A percentile compares a stretch with the other conserved stretches of the same genome.
Evolutionary conservation across 2,113 vertebrate species (phyloP).

Genomic region (Harpagus bidentatus): DNA sequence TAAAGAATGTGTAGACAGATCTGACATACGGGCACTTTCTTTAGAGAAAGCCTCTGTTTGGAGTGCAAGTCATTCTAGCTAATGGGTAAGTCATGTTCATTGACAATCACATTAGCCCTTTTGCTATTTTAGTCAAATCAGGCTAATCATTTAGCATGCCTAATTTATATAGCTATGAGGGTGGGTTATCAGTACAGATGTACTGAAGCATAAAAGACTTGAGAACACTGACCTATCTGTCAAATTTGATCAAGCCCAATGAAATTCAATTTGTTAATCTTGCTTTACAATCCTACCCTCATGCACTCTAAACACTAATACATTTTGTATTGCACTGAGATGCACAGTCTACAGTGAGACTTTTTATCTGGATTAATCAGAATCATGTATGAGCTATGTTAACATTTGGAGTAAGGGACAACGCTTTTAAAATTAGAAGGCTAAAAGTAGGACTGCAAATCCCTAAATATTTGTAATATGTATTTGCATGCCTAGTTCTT

Average conservation of each 20-base stretch:
- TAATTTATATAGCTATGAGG: slow-evolving; percentile 35
- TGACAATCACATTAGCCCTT: slow-evolving; percentile 52
- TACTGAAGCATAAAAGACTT: slow-evolving; percentile 23
- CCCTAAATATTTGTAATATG: background rate
- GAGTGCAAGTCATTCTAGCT: slow-evolving; percentile 3
- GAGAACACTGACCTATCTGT: slow-evolving; percentile 44
- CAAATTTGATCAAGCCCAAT: slow-evolving; percentile 52
- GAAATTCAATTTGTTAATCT: slow-evolving; percentile 55
- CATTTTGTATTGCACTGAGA: background rate
- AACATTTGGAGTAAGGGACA: background rate
- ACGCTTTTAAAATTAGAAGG: background rate
- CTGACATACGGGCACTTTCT: background rate
- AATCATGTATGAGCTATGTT: background rate
- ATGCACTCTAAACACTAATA: background rate
- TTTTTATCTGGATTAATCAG: background rate
- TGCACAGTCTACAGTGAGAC: background rate
- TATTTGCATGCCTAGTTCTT: background rate
- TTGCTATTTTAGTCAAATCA: slow-evolving; percentile 39
- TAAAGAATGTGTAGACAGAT: background rate
- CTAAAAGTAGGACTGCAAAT: background rate
- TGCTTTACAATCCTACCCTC: background rate
- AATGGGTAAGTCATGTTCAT: slow-evolving; percentile 1
- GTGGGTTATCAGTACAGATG: slow-evolving; percentile 37
- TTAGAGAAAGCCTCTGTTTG: background rate
- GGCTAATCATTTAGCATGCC: slow-evolving; percentile 26